Base-by-base conservation (phyloP, 2,797 vertebrate species). In the Lagorchestes hirsutus region DNA sequence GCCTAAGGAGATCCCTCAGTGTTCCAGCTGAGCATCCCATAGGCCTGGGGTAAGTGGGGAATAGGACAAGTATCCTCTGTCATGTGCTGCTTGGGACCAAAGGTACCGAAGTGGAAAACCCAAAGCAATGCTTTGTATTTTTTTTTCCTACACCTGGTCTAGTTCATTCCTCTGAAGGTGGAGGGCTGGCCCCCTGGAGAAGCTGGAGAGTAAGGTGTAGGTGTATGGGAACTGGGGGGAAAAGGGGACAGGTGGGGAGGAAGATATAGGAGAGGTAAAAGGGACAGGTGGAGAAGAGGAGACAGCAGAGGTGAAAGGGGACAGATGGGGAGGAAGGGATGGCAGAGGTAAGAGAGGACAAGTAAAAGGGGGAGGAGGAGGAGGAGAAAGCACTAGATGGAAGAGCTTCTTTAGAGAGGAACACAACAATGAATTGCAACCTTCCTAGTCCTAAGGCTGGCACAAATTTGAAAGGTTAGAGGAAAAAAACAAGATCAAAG, bases 111-210 rank as follows among this genome's bases (percentile, higher is more conserved):
- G 87, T 50, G 27, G 90, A 93, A 95, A 95, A 59, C 50, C 18
- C 54, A 46, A 82, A 92, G 31, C 40, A 4, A 2, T 27, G 14
- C 18, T 5, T 11, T 9, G 55, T 8, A 10, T 87, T 13, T 92
- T 90, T 50, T 59, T 87, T 27, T 50, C 40, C 13, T 3, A 9
- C 3, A 29, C 74, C 54, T 55, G 34, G 55, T 94, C 46, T 62
- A 57, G 18, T 34, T 82, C 1, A 1, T 57, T 59, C 13, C 13
- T 57, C 46, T 50, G 91, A 28, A 58, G 40, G 13, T 1, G 40
- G 5, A 93, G 14, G 59, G 92, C 90, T 34, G 16, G n/a, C 56
- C 92, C 91, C 82, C 52, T 24, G 92, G 57, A 94, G 67, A 94
- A 93, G 92, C 0, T 87, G 74, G 10, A n/a, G 13, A 50, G 59